These are phyloP conservation scores for Orchesellides sinensis DNA, from an alignment of 2,888 invertebrate species.

Conservation along the genomic window DNA sequence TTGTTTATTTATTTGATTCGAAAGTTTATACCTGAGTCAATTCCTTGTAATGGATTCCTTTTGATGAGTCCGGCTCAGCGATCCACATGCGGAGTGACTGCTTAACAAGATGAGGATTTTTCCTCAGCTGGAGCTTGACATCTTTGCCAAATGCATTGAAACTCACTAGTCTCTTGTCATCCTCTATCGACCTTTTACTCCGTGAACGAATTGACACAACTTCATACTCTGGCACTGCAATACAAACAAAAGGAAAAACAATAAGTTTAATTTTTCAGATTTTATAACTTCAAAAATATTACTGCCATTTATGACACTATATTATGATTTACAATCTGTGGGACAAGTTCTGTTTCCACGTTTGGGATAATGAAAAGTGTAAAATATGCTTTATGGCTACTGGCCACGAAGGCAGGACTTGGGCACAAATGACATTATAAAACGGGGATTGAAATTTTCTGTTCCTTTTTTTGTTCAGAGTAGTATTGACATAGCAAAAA, in stretches of 20 bases:
- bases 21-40: slow-evolving; percentile 85
- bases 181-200: slow-evolving; percentile 77
- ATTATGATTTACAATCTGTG: no score
- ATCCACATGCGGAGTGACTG: slow-evolving; percentile 87
- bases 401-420: not conserved
- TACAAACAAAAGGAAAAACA: slow-evolving; percentile 49
- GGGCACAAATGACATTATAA: no score
- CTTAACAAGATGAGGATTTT: slow-evolving; percentile 87
- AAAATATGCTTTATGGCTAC: no score
- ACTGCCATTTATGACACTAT: no score
- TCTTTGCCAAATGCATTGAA: slow-evolving; percentile 89
- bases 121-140: slow-evolving; percentile 85
- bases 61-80: slow-evolving; percentile 82
- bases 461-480: no score
- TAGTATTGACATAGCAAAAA: no score
- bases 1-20: no score
- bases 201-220: slow-evolving; percentile 82
- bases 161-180: slow-evolving; percentile 83
- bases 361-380: no score
- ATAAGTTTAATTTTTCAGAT: slow-evolving; percentile 32
- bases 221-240: slow-evolving; percentile 88
- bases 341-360: no score
- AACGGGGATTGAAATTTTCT: no score
- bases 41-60: slow-evolving; percentile 88
- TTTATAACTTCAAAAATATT: slow-evolving; percentile 11